Percentiles rank a stretch among this genome's conserved stretches.
phyloP scores from a whole-genome alignment of 2,888 invertebrate genomes.

The Apamea crenata region DNA sequence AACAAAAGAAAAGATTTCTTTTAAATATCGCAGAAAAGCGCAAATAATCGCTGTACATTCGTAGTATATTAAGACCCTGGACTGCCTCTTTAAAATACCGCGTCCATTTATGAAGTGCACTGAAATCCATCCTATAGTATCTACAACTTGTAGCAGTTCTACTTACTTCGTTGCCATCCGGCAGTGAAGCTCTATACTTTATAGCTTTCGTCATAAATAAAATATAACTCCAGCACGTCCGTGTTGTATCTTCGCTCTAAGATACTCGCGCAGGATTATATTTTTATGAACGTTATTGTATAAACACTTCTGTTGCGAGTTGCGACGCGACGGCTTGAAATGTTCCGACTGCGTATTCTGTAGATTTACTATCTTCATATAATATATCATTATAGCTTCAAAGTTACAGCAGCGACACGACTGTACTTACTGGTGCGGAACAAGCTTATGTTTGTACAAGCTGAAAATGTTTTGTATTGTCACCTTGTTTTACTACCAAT shows the following conservation, averaged over 20 bases:
- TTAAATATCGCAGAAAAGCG: neutral
- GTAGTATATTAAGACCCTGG: neutral
- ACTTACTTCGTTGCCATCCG: neutral
- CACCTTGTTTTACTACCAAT: conserved; percentile 5
- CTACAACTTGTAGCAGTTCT: neutral
- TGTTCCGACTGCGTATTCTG: conserved; percentile 30
- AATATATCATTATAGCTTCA: conserved; percentile 28
- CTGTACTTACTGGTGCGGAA: conserved; percentile 24
- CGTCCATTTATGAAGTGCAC: neutral
- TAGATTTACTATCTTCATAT: conserved; percentile 22
- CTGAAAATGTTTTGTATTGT: conserved; percentile 21
- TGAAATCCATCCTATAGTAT: neutral
- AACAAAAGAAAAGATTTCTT: neutral
- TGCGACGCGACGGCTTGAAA: conserved; percentile 19
- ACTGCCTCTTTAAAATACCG: neutral
- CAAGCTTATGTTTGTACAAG: conserved; percentile 6
- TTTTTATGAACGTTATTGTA: conserved; percentile 45
- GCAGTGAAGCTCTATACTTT: conserved; percentile 21
- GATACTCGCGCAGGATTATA: conserved; percentile 43
- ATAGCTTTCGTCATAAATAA: conserved; percentile 44
- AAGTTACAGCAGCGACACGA: conserved; percentile 10
- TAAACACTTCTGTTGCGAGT: conserved; percentile 35
- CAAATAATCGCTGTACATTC: neutral
- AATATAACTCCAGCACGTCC: conserved; percentile 32
- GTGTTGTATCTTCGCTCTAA: conserved; percentile 37